Evolutionary conservation across 2,888 invertebrate species (phyloP), one percentile per base, ranked within the genome.

Genomic region (Tridacna gigas): DNA sequence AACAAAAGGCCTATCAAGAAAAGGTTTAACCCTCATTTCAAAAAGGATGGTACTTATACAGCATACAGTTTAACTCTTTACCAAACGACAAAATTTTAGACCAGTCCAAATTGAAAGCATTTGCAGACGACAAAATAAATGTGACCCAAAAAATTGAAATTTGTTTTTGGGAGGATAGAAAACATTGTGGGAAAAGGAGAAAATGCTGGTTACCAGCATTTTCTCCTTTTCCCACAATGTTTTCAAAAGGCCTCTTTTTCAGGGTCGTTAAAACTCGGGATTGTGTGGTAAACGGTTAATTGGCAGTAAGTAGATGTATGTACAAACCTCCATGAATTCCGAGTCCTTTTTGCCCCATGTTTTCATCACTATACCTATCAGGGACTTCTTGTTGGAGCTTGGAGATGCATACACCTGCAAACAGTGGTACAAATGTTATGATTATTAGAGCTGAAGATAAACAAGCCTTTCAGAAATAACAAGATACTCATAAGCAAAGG

Each of bases 401-500:
- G 71, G 25, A 37, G 56, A 28, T 7, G 51, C 65, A 48, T 75
- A 65, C n/a, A 75, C 63, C 75, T 63, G 47, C 13, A 65, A 75
- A 47, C 4, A 61, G 20, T 25, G 28, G 37, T 37, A 37, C 37
- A 37, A 37, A 37, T 37, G 2, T 37, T 7, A 37, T 37, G 37
- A 7, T 37, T 69, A 28, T 79, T 61, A 9, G 87, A 86, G 15
- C 89, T 90, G 93, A 92, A 93, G 77, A 82, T 69, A 12, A 80
- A 71, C 48, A 93, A 83, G 25, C 91, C 89, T 66, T 76, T 82
- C n/a, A 61, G 15, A 13, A 91, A 88, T 12, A 92, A 69, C 11
- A 79, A 13, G 51, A 12, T 51, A 51, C 51, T 18, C n/a, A n/a
- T n/a, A n/a, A n/a, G n/a, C n/a, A n/a, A n/a, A n/a, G n/a, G n/a